Base-by-base conservation (phyloP, 2,797 vertebrate species). In the Ptychobarbus kaznakovi region DNA sequence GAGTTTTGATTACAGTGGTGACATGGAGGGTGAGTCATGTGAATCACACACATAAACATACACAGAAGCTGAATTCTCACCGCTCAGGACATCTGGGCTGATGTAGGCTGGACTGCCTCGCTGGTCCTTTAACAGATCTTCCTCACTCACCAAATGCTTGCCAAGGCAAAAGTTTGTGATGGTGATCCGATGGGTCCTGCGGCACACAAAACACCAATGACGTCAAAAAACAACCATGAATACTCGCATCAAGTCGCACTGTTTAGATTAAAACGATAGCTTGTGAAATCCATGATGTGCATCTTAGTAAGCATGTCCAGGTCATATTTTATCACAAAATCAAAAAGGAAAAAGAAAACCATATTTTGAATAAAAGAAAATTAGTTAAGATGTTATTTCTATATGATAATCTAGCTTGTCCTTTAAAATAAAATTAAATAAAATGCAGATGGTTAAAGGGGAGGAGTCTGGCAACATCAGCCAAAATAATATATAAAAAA, bases 141-240 rank as follows among this genome's bases (percentile, higher is more conserved):
- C 98, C 89, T 99, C 98, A 0, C 98, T 99, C 92, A 99, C 98
- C 44, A 99, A 95, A 93, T 99, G 98, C 93, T 99, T 99, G 84
- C 98, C 98, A 20, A 99, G 96, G 94, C 98, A 99, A 95, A 99
- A 99, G 94, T 99, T 99, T 58, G 98, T 99, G 92, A 99, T 98
- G 85, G 98, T 99, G 93, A 99, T 99, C 86, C 98, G 93, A 86
- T 99, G 98, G 75, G 98, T 99, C 93, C 98, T 99, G 79, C n/a
- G 72, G 90, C 22, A 90, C 12, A 90, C 15, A 69, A 51, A 87
- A 74, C 0, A 81, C 35, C 81, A 15, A 20, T 69, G 63, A 69
- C 9, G 20, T 74, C 28, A 83, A 83, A 83, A 1, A 75, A 11
- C 28, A 4, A 13, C 2, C n/a, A 38, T 13, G n/a, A 58, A 72